Evolutionary conservation across 2,113 vertebrate genomes (phyloP).

Genomic region (Hippopotamus amphibius): DNA sequence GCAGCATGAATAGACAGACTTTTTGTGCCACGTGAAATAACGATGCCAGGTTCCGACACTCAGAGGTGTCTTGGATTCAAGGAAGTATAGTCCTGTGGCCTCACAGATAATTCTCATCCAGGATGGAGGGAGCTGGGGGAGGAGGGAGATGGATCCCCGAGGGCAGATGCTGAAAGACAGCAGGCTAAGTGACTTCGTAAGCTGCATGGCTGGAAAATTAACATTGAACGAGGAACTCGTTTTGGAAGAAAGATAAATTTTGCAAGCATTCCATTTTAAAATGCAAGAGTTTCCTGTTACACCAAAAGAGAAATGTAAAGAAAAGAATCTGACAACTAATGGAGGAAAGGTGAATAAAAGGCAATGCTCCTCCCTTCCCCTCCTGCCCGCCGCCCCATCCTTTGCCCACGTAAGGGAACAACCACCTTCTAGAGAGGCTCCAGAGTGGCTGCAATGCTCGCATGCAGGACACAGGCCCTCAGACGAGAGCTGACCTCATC

Average conservation of each 20-base stretch:
- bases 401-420: neutral
- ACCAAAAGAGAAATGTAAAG: neutral
- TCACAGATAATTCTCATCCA: neutral
- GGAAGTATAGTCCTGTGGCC: neutral
- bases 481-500: neutral
- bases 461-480: neutral
- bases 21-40: neutral
- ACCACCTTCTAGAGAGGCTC: neutral
- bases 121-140: neutral
- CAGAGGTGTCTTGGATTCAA: neutral
- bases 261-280: constrained; percentile 3
- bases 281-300: neutral
- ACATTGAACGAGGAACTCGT: neutral
- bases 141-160: neutral
- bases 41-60: neutral
- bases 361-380: neutral
- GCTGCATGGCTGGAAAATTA: neutral
- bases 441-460: neutral
- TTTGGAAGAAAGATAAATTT: neutral
- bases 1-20: no score
- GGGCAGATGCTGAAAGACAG: neutral
- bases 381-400: no score
- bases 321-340: neutral
- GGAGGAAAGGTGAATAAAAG: neutral
- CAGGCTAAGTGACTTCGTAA: neutral